Evolutionary conservation across 2,797 vertebrate genomes (phyloP), one percentile per base, ranked within the genome.

Genomic region (Eulemur rubriventer): DNA sequence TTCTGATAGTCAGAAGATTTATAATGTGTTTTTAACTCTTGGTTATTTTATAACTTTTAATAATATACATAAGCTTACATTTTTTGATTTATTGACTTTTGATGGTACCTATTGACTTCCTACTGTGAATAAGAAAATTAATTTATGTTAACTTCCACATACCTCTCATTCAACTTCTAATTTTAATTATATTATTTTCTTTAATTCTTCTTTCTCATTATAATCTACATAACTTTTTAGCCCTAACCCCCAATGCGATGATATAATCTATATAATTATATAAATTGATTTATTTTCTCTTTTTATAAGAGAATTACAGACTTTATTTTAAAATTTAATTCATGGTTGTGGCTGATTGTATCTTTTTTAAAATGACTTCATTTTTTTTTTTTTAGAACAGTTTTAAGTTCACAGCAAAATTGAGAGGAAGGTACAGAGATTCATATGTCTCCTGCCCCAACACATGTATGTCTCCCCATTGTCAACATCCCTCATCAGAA

Each of bases 1-100:
- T 91, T 92, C 30, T 94, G 76, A 91, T 89, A 89, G 38, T 43
- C 20, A 59, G 30, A 75, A 84, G 28, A 75, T 84, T 96, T 67
- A 30, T 72, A 59, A 75, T 52, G 16, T 88, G 1, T 30, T 81
- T 86, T 90, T 59, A 50, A 70, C 63, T n/a, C 24, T 26, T 79
- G 20, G 26, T 85, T 76, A 41, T 41, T 33, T 75, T 59, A 78
- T 41, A 89, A 70, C 24, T 50, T 91, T 91, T 41, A 67, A 55
- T 65, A 50, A 76, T 75, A 43, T 70, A 89, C 13, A 18, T 72
- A 82, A 82, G 26, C 18, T 93, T 89, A 33, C 0, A 12, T 78
- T 80, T 86, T 70, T 81, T 50, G 5, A 35, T 52, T 73, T 89
- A 26, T 81, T 33, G 13, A 65, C 33, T 95, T 83, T 95, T 84